Conservation (phyloP, 2,888 invertebrate species). For the Cerastis rubricosa region DNA sequence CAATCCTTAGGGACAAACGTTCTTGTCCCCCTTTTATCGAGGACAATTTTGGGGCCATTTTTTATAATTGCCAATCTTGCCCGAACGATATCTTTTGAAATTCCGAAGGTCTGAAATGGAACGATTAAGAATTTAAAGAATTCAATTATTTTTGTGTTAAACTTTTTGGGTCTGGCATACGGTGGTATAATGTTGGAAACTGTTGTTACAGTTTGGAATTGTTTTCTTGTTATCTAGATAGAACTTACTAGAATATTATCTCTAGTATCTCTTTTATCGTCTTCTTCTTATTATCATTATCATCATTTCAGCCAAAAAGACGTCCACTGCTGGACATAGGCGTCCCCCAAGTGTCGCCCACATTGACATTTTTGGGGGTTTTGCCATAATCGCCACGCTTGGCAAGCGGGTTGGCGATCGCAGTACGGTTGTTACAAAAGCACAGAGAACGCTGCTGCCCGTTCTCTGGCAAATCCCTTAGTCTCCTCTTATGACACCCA, state of each 20-base stretch:
- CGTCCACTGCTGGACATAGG: no score
- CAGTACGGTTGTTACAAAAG: no score
- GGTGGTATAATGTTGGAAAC: neutral
- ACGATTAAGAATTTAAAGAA: conserved; percentile 73
- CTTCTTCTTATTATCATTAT: no score
- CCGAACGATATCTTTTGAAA: conserved; percentile 67
- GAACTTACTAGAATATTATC: neutral
- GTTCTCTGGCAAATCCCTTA: no score
- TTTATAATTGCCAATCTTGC: conserved; percentile 85
- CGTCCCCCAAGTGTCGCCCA: no score
- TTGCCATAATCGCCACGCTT: no score
- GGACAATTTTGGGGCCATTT: conserved; percentile 75
- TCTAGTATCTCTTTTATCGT: neutral
- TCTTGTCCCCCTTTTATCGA: conserved; percentile 69
- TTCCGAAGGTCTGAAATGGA: conserved; percentile 56
- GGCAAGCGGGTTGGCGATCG: no score
- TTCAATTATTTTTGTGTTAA: conserved; percentile 73
- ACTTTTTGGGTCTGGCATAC: conserved; percentile 25
- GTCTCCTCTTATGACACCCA: no score
- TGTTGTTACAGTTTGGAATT: neutral
- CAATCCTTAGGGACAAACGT: conserved; percentile 58
- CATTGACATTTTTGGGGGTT: no score
- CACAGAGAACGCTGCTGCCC: no score
- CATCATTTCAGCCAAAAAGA: no score
- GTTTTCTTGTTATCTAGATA: neutral